A percentile compares a stretch with the other conserved stretches of the same genome.
Conservation (phyloP, 2,888 invertebrate species). For the Nomada goodeniana region DNA sequence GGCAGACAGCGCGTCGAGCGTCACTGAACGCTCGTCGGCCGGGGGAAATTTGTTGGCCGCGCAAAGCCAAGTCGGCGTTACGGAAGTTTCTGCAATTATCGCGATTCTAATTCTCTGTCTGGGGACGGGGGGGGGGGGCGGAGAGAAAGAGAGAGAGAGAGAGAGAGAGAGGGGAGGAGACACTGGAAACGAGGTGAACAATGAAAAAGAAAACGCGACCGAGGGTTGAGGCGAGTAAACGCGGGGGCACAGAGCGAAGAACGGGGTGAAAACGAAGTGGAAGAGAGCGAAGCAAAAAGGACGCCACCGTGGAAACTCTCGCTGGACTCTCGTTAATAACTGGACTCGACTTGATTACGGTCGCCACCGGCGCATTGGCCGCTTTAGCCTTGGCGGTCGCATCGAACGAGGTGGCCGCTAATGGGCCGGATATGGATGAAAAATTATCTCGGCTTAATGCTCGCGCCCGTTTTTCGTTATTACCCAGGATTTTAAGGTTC, state of each 20-base stretch:
- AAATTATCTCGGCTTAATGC: constrained; percentile 74
- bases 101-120: background rate
- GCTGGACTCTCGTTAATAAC: constrained; percentile 70
- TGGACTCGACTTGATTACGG: constrained; percentile 74
- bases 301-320: constrained; percentile 36
- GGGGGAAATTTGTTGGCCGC: constrained; percentile 1
- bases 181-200: background rate
- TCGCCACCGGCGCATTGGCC: constrained; percentile 68
- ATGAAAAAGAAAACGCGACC: background rate
- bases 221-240: background rate
- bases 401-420: constrained; percentile 70
- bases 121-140: no score
- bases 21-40: background rate
- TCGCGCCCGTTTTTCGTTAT: constrained; percentile 67
- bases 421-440: constrained; percentile 74
- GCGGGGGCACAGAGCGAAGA: background rate
- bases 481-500: constrained; percentile 62
- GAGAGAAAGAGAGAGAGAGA: no score
- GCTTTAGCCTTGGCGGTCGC: constrained; percentile 65
- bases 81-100: constrained; percentile 17
- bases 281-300: constrained; percentile 39
- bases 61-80: constrained; percentile 10
- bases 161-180: no score
- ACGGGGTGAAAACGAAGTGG: constrained; percentile 13
- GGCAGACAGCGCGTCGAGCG: background rate